Evolutionary conservation across 2,113 vertebrate genomes (phyloP).

Genomic region (Pedetes capensis): DNA sequence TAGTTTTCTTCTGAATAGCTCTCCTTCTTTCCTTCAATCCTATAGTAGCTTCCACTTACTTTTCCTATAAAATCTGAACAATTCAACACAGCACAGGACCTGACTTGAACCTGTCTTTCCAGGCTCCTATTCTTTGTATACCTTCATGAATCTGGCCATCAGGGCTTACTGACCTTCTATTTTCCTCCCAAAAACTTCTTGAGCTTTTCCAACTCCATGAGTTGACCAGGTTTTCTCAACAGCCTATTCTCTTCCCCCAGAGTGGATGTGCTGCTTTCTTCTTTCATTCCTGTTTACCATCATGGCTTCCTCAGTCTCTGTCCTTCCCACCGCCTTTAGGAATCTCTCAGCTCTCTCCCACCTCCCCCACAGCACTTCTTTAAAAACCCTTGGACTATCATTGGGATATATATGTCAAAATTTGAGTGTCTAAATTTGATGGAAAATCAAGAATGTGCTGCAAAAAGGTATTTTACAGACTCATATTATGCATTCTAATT

Average conservation of each 20-base stretch:
- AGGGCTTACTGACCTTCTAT: background rate
- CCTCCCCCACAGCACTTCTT: background rate
- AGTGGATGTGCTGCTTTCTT: fast-evolving
- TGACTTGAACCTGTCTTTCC: background rate
- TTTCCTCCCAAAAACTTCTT: background rate
- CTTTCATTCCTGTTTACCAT: no score
- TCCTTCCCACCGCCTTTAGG: fast-evolving
- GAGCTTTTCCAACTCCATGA: background rate
- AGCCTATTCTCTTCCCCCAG: background rate
- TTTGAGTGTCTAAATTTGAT: no score
- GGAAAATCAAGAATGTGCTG: no score
- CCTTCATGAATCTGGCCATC: background rate
- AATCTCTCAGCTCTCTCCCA: background rate
- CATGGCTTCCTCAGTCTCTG: fast-evolving
- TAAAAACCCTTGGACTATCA: no score
- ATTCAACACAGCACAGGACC: background rate
- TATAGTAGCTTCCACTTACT: background rate
- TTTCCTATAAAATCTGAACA: background rate
- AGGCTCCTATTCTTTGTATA: background rate
- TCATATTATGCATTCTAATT: no score
- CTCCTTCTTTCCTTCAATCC: background rate
- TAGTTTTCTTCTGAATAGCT: background rate
- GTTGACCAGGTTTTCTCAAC: background rate
- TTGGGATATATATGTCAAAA: no score
- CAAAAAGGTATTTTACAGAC: no score